Evolutionary conservation across 2,797 vertebrate genomes (phyloP).

Genomic region (Gallirallus australis): DNA sequence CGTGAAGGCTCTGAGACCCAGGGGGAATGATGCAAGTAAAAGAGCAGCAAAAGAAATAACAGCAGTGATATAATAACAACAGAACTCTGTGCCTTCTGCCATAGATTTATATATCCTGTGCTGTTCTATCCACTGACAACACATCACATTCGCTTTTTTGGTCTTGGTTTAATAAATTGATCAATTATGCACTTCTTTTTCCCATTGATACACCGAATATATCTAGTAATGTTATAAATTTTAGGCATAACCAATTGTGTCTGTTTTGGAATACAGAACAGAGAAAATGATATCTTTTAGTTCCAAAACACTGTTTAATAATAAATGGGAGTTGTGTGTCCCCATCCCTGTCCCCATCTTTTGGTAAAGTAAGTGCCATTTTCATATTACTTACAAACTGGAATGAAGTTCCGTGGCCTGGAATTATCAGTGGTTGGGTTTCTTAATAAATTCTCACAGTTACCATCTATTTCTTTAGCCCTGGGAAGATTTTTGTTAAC

Average conservation of each 20-base stretch:
- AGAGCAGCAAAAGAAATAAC: slow-evolving; percentile 27
- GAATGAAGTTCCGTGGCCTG: not conserved
- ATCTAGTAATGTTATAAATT: not conserved
- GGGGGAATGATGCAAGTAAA: slow-evolving; percentile 3
- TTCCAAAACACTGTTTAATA: slow-evolving; percentile 25
- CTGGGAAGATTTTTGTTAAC: slow-evolving; percentile 2
- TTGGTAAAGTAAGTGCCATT: not conserved
- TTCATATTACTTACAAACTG: not conserved
- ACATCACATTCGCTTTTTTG: not conserved
- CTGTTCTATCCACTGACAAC: slow-evolving; percentile 32
- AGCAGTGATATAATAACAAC: slow-evolving; percentile 7
- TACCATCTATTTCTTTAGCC: slow-evolving; percentile 39
- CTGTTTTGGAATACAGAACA: not conserved
- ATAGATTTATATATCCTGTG: slow-evolving; percentile 23
- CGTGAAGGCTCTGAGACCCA: slow-evolving; percentile 5
- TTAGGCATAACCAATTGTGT: slow-evolving; percentile 2
- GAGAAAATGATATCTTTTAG: not conserved
- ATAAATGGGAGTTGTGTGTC: not conserved
- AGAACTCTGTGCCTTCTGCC: not conserved
- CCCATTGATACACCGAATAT: slow-evolving; percentile 14
- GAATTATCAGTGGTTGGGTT: not conserved
- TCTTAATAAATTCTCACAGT: slow-evolving; percentile 31
- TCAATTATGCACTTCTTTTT: slow-evolving; percentile 29
- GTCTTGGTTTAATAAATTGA: slow-evolving; percentile 31
- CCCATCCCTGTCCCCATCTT: not conserved